phyloP scores from a whole-genome alignment of 2,113 vertebrate genomes.

The Pleuronectes platessa region DNA sequence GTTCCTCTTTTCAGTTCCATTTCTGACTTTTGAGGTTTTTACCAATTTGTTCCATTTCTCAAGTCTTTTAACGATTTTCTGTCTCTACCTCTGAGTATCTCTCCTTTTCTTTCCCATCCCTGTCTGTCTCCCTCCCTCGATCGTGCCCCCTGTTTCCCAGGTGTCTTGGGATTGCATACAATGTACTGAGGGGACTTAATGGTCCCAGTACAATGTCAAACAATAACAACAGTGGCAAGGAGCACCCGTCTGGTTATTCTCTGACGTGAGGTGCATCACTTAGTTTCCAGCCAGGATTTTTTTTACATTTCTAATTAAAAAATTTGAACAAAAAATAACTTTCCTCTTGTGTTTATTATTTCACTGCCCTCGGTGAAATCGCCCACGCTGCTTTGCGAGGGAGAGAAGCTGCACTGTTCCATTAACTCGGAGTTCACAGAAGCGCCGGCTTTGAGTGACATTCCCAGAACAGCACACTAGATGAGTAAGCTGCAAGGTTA shows the following conservation, averaged over 20 bases:
- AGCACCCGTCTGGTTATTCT: slow-evolving; percentile 10
- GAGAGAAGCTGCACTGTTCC: slow-evolving; percentile 27
- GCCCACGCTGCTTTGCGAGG: slow-evolving; percentile 23
- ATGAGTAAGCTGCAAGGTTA: slow-evolving; percentile 56
- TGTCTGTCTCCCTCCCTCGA: background rate
- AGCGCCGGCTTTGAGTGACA: slow-evolving; percentile 39
- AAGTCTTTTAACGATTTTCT: background rate
- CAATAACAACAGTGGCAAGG: slow-evolving; percentile 33
- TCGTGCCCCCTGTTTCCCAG: background rate
- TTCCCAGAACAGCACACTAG: slow-evolving; percentile 30
- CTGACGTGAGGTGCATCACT: slow-evolving; percentile 36
- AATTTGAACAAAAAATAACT: background rate
- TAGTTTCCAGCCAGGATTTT: slow-evolving; percentile 22
- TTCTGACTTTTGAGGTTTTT: too few relatives aligned
- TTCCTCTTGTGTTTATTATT: slow-evolving; percentile 21
- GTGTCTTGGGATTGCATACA: slow-evolving; percentile 1
- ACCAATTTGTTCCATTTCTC: background rate
- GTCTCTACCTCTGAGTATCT: background rate
- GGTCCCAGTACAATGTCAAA: background rate
- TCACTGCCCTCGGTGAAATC: slow-evolving; percentile 23
- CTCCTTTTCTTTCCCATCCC: background rate
- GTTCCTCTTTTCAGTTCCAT: too few relatives aligned
- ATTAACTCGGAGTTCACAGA: slow-evolving; percentile 38
- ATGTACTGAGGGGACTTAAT: background rate
- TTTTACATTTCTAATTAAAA: slow-evolving; percentile 25